Conservation (phyloP, 2,113 vertebrate species). For the Dendrocopos noguchii region DNA sequence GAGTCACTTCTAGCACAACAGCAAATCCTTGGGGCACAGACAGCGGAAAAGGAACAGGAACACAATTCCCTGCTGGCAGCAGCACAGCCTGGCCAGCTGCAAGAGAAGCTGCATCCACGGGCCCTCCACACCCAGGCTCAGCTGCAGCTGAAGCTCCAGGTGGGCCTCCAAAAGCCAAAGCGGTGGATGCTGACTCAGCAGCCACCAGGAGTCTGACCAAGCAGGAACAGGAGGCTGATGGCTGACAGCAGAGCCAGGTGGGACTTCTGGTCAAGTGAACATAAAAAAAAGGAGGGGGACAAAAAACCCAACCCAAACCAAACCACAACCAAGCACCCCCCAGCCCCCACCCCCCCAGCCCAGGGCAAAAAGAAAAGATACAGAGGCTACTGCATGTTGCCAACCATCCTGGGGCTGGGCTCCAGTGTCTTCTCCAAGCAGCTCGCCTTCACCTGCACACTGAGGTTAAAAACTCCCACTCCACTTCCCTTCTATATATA, state of each 20-base stretch:
- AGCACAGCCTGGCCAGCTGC: conserved; percentile 33
- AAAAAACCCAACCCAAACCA: too few relatives aligned
- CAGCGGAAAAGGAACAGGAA: conserved; percentile 63
- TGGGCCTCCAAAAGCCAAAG: neutral
- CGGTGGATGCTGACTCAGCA: neutral
- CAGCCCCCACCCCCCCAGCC: too few relatives aligned
- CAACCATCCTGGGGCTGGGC: conserved; percentile 23
- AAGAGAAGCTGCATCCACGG: neutral
- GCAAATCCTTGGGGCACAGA: conserved; percentile 43
- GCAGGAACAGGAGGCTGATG: conserved; percentile 28
- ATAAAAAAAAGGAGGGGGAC: neutral
- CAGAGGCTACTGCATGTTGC: neutral
- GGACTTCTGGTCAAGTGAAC: neutral
- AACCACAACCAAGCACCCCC: too few relatives aligned
- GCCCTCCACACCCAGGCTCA: neutral
- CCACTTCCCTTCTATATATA: conserved; percentile 55
- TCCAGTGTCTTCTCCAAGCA: conserved; percentile 41
- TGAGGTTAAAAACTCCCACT: conserved; percentile 56
- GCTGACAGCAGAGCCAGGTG: conserved; percentile 61
- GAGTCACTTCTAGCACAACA: conserved; percentile 51
- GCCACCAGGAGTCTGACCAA: conserved; percentile 13
- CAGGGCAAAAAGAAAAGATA: neutral
- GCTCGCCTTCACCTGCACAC: conserved; percentile 31
- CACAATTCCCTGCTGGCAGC: conserved; percentile 33
- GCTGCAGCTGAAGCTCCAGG: neutral